A percentile compares a stretch with the other conserved stretches of the same genome.
These are phyloP conservation scores for Orycteropus afer DNA, from an alignment of 2,113 vertebrate genomes.

Conservation along the genomic window DNA sequence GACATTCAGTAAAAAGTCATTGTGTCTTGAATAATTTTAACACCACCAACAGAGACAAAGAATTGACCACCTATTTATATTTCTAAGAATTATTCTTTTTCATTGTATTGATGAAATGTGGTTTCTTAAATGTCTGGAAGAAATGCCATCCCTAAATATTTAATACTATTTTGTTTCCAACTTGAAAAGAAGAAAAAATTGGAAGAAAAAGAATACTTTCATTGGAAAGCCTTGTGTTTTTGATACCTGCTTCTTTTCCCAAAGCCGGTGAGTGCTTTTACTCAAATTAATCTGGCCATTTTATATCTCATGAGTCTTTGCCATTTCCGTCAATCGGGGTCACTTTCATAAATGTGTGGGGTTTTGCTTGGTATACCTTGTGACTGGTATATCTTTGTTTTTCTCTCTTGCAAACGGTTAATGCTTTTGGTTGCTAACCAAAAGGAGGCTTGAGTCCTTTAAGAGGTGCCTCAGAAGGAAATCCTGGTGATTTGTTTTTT, in stretches of 20 bases:
- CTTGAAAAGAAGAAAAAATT: slow-evolving; percentile 67
- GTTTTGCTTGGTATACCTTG: neutral
- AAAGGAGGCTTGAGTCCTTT: neutral
- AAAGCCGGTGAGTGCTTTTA: slow-evolving; percentile 42
- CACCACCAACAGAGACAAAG: slow-evolving; percentile 73
- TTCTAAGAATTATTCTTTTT: slow-evolving; percentile 77
- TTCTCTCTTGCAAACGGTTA: neutral
- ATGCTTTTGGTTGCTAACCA: neutral
- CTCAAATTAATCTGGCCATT: slow-evolving; percentile 65
- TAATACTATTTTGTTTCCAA: slow-evolving; percentile 68
- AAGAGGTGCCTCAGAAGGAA: neutral
- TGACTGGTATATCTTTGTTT: neutral
- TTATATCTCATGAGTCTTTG: slow-evolving; percentile 45
- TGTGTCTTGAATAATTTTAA: slow-evolving; percentile 74
- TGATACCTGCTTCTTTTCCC: slow-evolving; percentile 44
- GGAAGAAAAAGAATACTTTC: slow-evolving; percentile 52
- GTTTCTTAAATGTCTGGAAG: slow-evolving; percentile 60
- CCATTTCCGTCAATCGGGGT: neutral
- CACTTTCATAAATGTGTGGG: neutral
- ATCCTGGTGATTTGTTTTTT: neutral
- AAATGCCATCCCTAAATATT: slow-evolving; percentile 79
- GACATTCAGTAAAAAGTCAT: slow-evolving; percentile 60
- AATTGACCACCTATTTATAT: slow-evolving; percentile 77
- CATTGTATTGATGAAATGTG: slow-evolving; percentile 73
- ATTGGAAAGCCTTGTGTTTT: slow-evolving; percentile 66